These are phyloP conservation scores for Tragelaphus buxtoni DNA, from an alignment of 2,113 vertebrate genomes.

Conservation along the genomic window DNA sequence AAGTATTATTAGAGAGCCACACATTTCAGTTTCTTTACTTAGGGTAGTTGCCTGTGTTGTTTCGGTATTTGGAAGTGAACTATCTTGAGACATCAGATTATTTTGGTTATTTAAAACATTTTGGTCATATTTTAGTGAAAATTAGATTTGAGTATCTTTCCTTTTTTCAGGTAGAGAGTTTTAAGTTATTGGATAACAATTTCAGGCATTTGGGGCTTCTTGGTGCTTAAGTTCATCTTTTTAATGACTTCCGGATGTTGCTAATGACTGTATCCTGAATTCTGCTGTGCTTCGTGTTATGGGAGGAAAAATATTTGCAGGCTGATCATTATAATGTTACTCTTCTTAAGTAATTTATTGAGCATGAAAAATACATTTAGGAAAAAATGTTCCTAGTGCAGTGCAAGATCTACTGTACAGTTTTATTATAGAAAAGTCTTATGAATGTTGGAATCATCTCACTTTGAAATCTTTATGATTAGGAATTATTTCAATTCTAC, in stretches of 20 bases:
- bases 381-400: not conserved
- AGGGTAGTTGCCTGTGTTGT: not conserved
- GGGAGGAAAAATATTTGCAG: not conserved
- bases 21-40: not conserved
- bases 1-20: too few relatives aligned
- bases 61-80: not conserved
- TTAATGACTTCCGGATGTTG: not conserved
- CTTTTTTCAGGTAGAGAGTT: not conserved
- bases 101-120: not conserved
- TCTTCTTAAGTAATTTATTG: not conserved
- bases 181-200: not conserved
- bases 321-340: not conserved
- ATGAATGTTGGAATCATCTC: conserved; percentile 11
- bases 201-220: not conserved
- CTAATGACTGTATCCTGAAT: not conserved
- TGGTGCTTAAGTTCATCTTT: not conserved
- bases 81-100: not conserved
- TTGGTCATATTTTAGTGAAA: not conserved
- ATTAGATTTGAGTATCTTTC: not conserved
- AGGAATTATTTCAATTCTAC: conserved; percentile 28
- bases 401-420: not conserved
- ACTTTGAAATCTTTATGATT: conserved; percentile 13
- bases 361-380: not conserved
- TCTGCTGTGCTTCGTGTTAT: not conserved
- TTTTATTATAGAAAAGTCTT: not conserved